Evolutionary conservation across 2,797 vertebrate species (phyloP), one percentile per base, ranked within the genome.

Genomic region (Acanthis flammea): DNA sequence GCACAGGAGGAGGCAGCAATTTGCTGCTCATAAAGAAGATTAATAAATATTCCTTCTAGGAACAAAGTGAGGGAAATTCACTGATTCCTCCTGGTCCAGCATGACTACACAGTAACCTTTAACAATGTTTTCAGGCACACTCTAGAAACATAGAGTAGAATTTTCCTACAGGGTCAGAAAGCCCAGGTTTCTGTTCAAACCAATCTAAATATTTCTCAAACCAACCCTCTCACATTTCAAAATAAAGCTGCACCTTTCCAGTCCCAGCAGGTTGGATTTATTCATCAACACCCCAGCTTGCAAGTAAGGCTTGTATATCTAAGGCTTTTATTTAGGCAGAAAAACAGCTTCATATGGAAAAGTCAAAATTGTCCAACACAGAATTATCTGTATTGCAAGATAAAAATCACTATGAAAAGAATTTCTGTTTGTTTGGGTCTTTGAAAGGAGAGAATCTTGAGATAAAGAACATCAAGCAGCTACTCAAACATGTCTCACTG

Each of bases 401-500:
- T 57, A 90, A 88, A 86, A 92, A 70, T 42, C 75, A 76, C 74
- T 50, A 35, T 10, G 45, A 91, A 53, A 84, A 92, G 42, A 73
- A 82, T 66, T 39, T 30, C 47, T 10, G 9, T 48, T 72, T 74
- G 27, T 55, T 68, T 63, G 55, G 41, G 55, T 66, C 85, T 82
- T 87, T 88, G 74, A 74, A 71, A 95, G 25, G 23, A 67, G 71
- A 66, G 61, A 65, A 72, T 47, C 67, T 87, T 60, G 48, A 95
- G 74, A 89, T 82, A 95, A 93, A 91, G 4, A 90, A 86, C 65
- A 93, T 53, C 47, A 73, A 88, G 77, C 30, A 72, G 75, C 27
- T 53, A 84, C 30, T 88, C 70, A 58, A 73, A 81, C 74, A 35
- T 45, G 73, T 91, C 92, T 95, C 66, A 48, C 79, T 73, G 66